A percentile compares a stretch with the other conserved stretches of the same genome.
phyloP scores from a whole-genome alignment of 2,888 invertebrate genomes.

The Cephus spinipes region DNA sequence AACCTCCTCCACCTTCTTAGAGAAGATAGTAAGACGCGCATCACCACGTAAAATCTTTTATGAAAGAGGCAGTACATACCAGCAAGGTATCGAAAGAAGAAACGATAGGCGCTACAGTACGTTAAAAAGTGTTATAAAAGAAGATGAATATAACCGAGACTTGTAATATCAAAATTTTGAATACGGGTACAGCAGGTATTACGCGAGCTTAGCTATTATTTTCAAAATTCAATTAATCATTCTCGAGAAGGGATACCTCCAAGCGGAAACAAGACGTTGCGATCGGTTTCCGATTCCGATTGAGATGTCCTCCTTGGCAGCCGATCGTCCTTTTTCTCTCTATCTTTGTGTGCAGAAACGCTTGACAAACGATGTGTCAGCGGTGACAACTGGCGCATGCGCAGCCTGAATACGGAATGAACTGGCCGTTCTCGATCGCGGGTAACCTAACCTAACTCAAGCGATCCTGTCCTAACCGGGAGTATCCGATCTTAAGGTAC shows the following conservation, averaged over 20 bases:
- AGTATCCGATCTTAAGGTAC: not conserved
- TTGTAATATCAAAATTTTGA: not conserved
- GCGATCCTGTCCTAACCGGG: not conserved
- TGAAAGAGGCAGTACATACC: constrained; percentile 48
- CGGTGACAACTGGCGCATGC: constrained; percentile 66
- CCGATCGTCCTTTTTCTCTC: constrained; percentile 29
- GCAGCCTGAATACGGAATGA: constrained; percentile 65
- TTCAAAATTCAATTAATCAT: not conserved
- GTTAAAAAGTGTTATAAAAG: not conserved
- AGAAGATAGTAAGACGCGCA: constrained; percentile 52
- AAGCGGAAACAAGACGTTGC: constrained; percentile 44
- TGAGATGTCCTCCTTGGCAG: constrained; percentile 52
- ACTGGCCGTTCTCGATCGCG: constrained; percentile 29
- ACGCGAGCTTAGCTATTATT: not conserved
- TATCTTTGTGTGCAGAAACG: constrained; percentile 60
- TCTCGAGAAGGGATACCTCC: not conserved
- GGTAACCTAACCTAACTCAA: not conserved
- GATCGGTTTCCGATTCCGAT: constrained; percentile 55
- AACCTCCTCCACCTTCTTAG: constrained; percentile 62
- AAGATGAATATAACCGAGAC: not conserved
- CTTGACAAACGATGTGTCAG: constrained; percentile 67
- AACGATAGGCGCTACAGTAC: not conserved
- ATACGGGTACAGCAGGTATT: not conserved
- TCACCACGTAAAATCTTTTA: constrained; percentile 59
- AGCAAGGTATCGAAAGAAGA: constrained; percentile 18